Evolutionary conservation across 2,113 vertebrate genomes (phyloP).

Genomic region (Gadus macrocephalus): DNA sequence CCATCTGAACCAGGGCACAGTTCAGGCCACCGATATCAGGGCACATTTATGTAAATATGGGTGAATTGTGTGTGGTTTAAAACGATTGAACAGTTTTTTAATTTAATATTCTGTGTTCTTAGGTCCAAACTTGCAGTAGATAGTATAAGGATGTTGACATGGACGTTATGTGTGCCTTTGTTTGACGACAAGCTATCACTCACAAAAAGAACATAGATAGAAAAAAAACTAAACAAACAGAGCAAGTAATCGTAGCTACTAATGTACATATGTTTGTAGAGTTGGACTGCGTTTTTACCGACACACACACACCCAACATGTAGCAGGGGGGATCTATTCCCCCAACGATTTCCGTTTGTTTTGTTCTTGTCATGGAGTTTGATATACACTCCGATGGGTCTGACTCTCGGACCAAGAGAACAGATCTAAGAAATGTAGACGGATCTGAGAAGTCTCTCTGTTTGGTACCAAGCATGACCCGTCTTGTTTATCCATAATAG

Average conservation of each 20-base stretch:
- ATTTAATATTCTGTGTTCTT: slow-evolving; percentile 46
- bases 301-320: slow-evolving; percentile 5
- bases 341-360: not conserved
- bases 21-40: slow-evolving; percentile 22
- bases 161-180: slow-evolving; percentile 58
- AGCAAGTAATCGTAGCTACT: slow-evolving; percentile 12
- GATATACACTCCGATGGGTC: slow-evolving; percentile 8
- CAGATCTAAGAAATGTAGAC: not conserved
- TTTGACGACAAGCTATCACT: slow-evolving; percentile 24
- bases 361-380: slow-evolving; percentile 16
- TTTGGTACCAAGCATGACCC: too few relatives aligned
- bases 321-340: slow-evolving; percentile 6
- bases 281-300: slow-evolving; percentile 30
- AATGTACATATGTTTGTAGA: slow-evolving; percentile 36
- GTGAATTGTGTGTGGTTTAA: slow-evolving; percentile 42
- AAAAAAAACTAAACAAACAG: not conserved
- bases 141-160: slow-evolving; percentile 39
- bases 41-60: slow-evolving; percentile 52
- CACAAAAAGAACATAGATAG: slow-evolving; percentile 28
- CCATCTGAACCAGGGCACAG: slow-evolving; percentile 9
- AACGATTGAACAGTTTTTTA: slow-evolving; percentile 38
- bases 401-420: slow-evolving; percentile 20
- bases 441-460: not conserved
- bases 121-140: slow-evolving; percentile 41
- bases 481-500: too few relatives aligned